Conservation (phyloP, 2,888 invertebrate species). For the Masnerella sp. region DNA sequence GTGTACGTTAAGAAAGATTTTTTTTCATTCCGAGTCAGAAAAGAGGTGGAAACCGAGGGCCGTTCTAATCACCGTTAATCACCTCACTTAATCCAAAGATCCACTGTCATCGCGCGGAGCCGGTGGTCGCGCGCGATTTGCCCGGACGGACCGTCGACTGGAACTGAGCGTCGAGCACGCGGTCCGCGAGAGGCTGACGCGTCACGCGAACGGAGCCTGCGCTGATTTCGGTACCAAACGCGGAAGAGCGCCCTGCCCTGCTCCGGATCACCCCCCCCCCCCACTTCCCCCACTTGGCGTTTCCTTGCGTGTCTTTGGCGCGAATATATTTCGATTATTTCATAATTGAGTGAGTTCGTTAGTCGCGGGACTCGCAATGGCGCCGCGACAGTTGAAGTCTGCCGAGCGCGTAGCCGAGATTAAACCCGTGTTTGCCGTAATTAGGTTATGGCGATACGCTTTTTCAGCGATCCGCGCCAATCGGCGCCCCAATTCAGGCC, state of each 20-base stretch:
- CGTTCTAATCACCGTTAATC: not conserved
- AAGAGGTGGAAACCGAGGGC: too few species aligned
- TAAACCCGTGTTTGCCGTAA: conserved; percentile 26
- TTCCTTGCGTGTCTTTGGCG: conserved; percentile 20
- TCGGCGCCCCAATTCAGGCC: too few species aligned
- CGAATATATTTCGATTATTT: conserved; percentile 51
- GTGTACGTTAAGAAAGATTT: too few species aligned
- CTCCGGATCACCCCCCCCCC: conserved; percentile 38
- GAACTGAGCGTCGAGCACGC: conserved; percentile 52
- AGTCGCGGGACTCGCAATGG: conserved; percentile 12
- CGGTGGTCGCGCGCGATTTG: conserved; percentile 15
- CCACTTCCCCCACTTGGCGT: conserved; percentile 32
- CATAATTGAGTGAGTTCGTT: conserved; percentile 46
- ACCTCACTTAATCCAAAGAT: not conserved
- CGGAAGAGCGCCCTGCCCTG: conserved; percentile 24
- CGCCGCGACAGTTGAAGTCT: conserved; percentile 7
- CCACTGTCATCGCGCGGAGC: conserved; percentile 8
- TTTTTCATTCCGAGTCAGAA: too few species aligned
- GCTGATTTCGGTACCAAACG: conserved; percentile 35
- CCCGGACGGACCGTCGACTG: conserved; percentile 44
- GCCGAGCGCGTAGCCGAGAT: conserved; percentile 17
- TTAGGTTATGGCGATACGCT: conserved; percentile 16
- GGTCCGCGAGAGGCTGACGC: conserved; percentile 42
- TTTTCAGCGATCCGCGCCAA: not conserved
- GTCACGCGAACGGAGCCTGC: conserved; percentile 55